Conservation (phyloP, 2,888 invertebrate species). For the Coleophora flavipennella region DNA sequence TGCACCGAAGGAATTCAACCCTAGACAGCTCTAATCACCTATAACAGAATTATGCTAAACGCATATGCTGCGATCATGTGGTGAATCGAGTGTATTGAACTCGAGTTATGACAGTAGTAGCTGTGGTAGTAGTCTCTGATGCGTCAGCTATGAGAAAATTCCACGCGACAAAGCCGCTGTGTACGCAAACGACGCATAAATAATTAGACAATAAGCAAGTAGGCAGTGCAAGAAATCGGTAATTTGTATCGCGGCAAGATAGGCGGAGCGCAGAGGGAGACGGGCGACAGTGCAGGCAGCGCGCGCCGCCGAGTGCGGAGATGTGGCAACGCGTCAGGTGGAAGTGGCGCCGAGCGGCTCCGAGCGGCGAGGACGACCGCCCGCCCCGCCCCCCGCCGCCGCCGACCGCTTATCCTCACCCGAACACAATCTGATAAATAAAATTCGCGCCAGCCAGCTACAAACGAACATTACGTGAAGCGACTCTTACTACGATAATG, state of each 20-base stretch:
- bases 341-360: conserved; percentile 61
- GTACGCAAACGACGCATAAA: conserved; percentile 64
- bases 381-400: conserved; percentile 41
- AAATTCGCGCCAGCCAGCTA: conserved; percentile 72
- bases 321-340: conserved; percentile 72
- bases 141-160: conserved; percentile 55
- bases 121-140: conserved; percentile 48
- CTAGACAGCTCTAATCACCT: conserved; percentile 3
- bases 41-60: conserved; percentile 6
- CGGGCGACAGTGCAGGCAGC: conserved; percentile 57
- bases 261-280: conserved; percentile 61
- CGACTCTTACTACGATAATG: conserved; percentile 60
- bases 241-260: conserved; percentile 66
- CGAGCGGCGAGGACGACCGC: conserved; percentile 48
- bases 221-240: conserved; percentile 68
- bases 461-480: conserved; percentile 70
- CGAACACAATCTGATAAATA: conserved; percentile 71
- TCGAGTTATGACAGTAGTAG: conserved; percentile 46
- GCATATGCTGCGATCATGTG: conserved; percentile 8
- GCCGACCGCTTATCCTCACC: conserved; percentile 58
- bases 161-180: conserved; percentile 51
- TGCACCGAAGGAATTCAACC: conserved; percentile 8
- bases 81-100: conserved; percentile 56
- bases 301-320: conserved; percentile 46
- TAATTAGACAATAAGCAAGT: conserved; percentile 70